Percentiles rank a stretch among this genome's conserved stretches.
Evolutionary conservation across 2,113 vertebrate species (phyloP).

Genomic region (Eudyptes chrysolophus): DNA sequence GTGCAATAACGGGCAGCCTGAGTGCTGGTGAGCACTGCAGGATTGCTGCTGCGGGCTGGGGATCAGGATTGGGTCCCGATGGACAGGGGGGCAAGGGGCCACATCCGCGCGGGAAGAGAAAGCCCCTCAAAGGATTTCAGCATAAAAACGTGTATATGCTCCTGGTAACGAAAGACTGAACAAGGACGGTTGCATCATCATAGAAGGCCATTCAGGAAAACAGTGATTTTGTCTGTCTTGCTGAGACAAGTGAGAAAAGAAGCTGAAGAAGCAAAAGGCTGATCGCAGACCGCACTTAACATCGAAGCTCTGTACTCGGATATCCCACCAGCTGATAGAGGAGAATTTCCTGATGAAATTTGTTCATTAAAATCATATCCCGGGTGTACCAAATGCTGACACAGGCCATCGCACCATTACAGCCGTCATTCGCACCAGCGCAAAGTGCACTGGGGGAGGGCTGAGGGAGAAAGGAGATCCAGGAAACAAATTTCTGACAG

Average conservation of each 20-base stretch:
- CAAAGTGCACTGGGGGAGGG: not conserved
- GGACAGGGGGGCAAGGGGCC: not conserved
- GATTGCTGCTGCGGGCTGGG: not conserved
- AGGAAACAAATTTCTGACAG: not conserved
- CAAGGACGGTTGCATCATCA: not conserved
- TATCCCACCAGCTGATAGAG: not conserved
- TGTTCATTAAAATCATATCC: not conserved
- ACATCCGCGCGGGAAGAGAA: not conserved
- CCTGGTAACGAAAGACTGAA: not conserved
- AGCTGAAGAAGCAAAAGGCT: not conserved
- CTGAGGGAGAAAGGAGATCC: not conserved
- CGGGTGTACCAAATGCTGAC: not conserved
- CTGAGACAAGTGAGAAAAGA: not conserved
- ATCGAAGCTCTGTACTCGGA: fast-evolving
- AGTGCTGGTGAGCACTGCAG: not conserved
- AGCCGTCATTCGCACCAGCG: not conserved
- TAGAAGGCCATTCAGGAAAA: not conserved
- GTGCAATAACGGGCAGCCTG: not conserved
- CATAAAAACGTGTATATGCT: not conserved
- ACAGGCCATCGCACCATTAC: fast-evolving
- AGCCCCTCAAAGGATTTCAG: not conserved
- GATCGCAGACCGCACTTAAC: not conserved
- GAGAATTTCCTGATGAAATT: not conserved
- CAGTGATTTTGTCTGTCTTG: not conserved
- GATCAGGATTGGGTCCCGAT: not conserved